Evolutionary conservation across 2,888 invertebrate genomes (phyloP), one percentile per base, ranked within the genome.

Genomic region (Tiliacea aurago): DNA sequence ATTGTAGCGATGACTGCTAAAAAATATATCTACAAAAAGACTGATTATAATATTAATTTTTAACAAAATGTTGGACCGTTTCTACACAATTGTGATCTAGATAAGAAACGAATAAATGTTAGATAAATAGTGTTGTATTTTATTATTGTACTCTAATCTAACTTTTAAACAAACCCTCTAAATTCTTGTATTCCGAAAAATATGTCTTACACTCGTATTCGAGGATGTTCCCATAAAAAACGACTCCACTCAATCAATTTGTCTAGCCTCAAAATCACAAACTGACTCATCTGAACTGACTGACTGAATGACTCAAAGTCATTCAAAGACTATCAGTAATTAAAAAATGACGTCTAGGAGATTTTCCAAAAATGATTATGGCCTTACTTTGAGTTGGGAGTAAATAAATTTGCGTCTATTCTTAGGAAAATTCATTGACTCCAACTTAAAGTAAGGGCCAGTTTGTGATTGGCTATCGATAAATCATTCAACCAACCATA

Each of bases 11-110:
- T 90, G 85, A 90, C 84, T 87, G 89, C 87, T 92, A 92, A 91
- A 89, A 90, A 89, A 88, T 90, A 93, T 94, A 94, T 94, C 94
- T 93, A 93, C 92, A 92, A 93, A 90, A 95, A 95, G 96, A 95
- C 96, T 95, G 96, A 95, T 93, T 93, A 92, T 91, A 91, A 91
- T 92, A 92, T 87, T 87, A 49, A 85, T 81, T 86, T 86, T 61
- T 72, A 84, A 76, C 47, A 84, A 90, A 70, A 90, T 91, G 87
- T 93, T 93, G 90, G 94, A 94, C 91, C 78, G 89, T 93, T 93
- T 93, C 91, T 93, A 91, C 91, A 94, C 90, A 91, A 90, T 91
- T 92, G 91, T 92, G 87, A 89, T 91, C 89, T 93, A 91, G 89
- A 87, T 84, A 87, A 70, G 84, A 86, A 76, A 89, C 82, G 81